A percentile compares a stretch with the other conserved stretches of the same genome.
Conservation (phyloP, 2,797 vertebrate species). For the Arrhamphus sclerolepis region DNA sequence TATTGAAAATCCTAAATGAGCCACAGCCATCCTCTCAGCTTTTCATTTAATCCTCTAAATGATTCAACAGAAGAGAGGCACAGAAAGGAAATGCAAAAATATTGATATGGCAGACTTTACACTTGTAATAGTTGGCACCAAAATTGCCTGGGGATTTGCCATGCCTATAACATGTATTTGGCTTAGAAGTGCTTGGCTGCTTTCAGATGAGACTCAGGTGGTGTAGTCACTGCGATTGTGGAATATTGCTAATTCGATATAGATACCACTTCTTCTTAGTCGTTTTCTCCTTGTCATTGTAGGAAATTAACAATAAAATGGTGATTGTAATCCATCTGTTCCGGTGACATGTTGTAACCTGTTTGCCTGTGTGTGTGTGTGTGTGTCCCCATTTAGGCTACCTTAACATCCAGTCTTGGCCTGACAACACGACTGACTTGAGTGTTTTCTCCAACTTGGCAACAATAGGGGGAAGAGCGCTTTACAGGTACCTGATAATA, state of each 20-base stretch:
- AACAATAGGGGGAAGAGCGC: constrained; percentile 92
- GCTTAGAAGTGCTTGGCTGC: constrained; percentile 14
- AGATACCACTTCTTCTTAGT: constrained; percentile 6
- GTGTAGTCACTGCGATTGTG: constrained; percentile 17
- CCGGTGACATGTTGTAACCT: constrained; percentile 43
- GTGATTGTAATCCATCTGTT: constrained; percentile 22
- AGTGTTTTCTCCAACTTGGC: constrained; percentile 96
- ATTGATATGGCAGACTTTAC: constrained; percentile 51
- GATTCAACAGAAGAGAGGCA: constrained; percentile 55
- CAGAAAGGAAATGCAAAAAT: constrained; percentile 63
- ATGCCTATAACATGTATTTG: constrained; percentile 12
- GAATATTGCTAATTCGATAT: constrained; percentile 33
- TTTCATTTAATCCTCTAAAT: constrained; percentile 73
- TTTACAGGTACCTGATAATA: constrained; percentile 87
- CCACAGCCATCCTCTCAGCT: constrained; percentile 60
- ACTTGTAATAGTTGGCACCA: constrained; percentile 20
- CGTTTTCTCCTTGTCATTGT: constrained; percentile 36
- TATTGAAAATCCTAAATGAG: constrained; percentile 79
- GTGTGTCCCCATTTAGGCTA: constrained; percentile 81
- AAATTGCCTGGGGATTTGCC: constrained; percentile 9
- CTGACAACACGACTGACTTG: constrained; percentile 96
- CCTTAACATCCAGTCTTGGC: constrained; percentile 98
- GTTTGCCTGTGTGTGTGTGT: constrained; percentile 25
- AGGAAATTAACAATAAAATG: constrained; percentile 38
- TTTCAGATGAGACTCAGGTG: constrained; percentile 46